These are phyloP conservation scores for Nibea albiflora DNA, from an alignment of 2,113 vertebrate species.

Conservation along the genomic window DNA sequence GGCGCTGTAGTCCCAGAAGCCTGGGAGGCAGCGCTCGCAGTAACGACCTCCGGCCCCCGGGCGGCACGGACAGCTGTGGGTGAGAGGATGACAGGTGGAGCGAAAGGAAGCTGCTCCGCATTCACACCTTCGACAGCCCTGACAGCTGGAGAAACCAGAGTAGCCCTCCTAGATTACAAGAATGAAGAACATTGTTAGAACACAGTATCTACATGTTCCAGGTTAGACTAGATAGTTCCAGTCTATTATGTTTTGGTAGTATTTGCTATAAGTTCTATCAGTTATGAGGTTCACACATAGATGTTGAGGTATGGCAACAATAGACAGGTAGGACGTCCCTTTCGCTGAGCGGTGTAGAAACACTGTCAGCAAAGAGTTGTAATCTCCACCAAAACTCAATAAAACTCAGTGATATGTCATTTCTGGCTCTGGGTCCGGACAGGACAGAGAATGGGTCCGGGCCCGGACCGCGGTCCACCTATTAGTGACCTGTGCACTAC, in stretches of 20 bases:
- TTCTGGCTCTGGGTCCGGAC: no score
- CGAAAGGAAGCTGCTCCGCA: conserved; percentile 82
- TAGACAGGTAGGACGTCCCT: no score
- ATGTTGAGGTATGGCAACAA: no score
- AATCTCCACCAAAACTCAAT: no score
- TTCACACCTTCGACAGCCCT: conserved; percentile 85
- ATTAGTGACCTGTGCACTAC: no score
- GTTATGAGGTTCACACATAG: background rate
- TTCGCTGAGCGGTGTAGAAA: no score
- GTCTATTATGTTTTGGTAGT: background rate
- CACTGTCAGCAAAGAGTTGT: no score
- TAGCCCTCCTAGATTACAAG: conserved; percentile 81
- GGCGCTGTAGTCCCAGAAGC: conserved; percentile 85
- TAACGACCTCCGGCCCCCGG: conserved; percentile 84
- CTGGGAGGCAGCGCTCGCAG: conserved; percentile 85
- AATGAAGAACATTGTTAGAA: conserved; percentile 35
- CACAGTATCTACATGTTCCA: background rate
- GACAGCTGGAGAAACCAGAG: conserved; percentile 86
- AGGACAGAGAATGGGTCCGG: no score
- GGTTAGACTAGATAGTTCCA: background rate
- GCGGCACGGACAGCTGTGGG: conserved; percentile 84
- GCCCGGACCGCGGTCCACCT: no score
- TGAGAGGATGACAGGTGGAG: conserved; percentile 84
- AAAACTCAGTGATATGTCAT: no score
- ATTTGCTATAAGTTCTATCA: background rate